Conservation (phyloP, 2,888 invertebrate genomes). For the Habroteleia sp. region DNA sequence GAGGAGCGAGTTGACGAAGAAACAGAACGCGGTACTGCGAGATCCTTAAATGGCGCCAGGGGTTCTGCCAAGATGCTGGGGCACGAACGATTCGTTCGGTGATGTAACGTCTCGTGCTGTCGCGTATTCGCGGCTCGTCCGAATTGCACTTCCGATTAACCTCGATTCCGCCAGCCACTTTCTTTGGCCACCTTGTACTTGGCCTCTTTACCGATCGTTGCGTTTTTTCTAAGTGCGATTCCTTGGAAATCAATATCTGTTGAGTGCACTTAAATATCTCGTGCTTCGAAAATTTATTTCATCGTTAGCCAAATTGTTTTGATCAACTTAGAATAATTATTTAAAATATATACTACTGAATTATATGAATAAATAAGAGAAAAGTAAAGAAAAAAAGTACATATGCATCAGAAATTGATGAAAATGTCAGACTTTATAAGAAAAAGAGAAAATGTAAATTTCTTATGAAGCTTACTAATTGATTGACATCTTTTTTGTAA, state of each 20-base stretch:
- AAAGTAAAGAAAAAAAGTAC: too few relatives aligned
- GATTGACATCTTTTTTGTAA: too few relatives aligned
- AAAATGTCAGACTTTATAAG: too few relatives aligned
- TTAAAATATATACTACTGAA: too few relatives aligned
- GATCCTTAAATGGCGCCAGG: constrained; percentile 73
- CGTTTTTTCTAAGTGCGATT: constrained; percentile 26
- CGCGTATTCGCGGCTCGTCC: constrained; percentile 9
- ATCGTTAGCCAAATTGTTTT: too few relatives aligned
- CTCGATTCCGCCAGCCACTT: constrained; percentile 42
- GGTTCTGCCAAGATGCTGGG: constrained; percentile 65
- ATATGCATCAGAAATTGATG: too few relatives aligned
- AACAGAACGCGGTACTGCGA: constrained; percentile 65
- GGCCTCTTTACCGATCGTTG: constrained; percentile 42
- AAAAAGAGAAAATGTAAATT: too few relatives aligned
- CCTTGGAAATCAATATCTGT: constrained; percentile 7
- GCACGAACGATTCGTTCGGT: constrained; percentile 9
- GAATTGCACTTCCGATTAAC: constrained; percentile 54
- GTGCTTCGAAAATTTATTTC: too few relatives aligned
- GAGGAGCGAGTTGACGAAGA: constrained; percentile 35
- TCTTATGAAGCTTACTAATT: too few relatives aligned
- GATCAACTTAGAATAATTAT: not conserved
- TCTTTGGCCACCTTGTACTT: constrained; percentile 58
- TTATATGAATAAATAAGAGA: too few relatives aligned
- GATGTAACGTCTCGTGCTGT: constrained; percentile 44
- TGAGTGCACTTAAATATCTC: constrained; percentile 16